phyloP scores from a whole-genome alignment of 2,113 vertebrate genomes.

The Hoplias malabaricus region DNA sequence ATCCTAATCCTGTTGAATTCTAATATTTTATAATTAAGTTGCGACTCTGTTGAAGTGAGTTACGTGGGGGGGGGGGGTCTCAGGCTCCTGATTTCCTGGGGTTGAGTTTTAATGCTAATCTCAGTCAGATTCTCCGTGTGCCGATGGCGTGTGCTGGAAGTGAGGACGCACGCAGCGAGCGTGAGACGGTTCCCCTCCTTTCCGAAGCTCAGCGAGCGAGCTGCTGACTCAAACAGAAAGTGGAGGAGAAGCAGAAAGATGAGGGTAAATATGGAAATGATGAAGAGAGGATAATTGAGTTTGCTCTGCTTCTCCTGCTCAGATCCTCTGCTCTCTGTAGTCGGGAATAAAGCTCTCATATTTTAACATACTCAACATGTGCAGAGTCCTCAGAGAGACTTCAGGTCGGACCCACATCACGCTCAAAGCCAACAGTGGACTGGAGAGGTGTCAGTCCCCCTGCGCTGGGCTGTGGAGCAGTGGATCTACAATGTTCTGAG shows the following conservation, averaged over 20 bases:
- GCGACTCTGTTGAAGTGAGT: neutral
- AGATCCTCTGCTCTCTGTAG: neutral
- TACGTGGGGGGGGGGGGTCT: neutral
- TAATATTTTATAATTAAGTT: neutral
- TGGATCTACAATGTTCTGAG: no score
- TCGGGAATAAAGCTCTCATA: neutral
- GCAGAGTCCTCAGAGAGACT: no score
- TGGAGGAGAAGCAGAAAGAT: neutral
- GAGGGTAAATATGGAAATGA: conserved; percentile 9
- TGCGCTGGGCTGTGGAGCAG: no score
- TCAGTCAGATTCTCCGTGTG: neutral
- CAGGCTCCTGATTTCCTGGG: neutral
- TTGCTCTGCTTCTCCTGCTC: neutral
- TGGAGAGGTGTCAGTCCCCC: no score
- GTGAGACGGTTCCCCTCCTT: neutral
- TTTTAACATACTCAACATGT: no score
- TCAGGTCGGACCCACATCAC: no score
- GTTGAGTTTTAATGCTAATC: neutral
- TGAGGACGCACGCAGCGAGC: neutral
- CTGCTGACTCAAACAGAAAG: neutral
- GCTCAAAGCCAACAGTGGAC: no score
- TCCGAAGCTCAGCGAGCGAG: neutral
- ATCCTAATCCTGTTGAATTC: neutral
- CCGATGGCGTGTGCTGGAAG: neutral
- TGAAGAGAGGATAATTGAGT: neutral